Evolutionary conservation across 2,888 invertebrate species (phyloP), one percentile per base, ranked within the genome.

Genomic region (Pollenia griseotomentosa): DNA sequence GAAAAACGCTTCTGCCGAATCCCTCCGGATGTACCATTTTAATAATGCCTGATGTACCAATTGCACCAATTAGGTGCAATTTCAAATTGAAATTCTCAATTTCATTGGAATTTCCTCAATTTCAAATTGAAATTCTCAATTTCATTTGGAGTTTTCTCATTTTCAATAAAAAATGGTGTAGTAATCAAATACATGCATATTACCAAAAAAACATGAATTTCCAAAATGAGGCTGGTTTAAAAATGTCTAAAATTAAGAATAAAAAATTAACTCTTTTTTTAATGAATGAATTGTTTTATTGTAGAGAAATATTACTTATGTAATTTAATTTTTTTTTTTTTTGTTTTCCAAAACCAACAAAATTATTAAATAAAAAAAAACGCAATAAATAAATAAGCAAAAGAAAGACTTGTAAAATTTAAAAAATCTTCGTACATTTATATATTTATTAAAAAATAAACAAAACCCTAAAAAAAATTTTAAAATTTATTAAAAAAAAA

Each of bases 391-490:
- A 68, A 77, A 92, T 6, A 92, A 92, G 91, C 91, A 93, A 93
- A 92, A 92, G 90, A 92, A 93, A 93, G 93, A 93, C 93, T 93
- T 93, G 90, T 92, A 92, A 91, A 91, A 88, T 89, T 88, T 90
- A 89, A 89, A 90, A 90, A 91, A 89, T 88, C 90, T 90, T 90
- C 90, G 89, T 90, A 90, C 88, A 88, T 90, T 90, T 91, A 90
- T 90, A 90, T 88, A 89, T 77, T 55, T 77, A 87, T 87, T 68
- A 88, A 88, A 87, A 83, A 88, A 82, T 71, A 57, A 83, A 83
- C 74, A 73, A 83, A 88, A 83, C 85, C 61, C 53, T 7, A 77
- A 84, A 85, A 88, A 89, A 88, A 87, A 81, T 61, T 85, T 59
- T 84, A 63, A 87, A 68, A 75, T n/a, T 55, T 7, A 55, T 77